Base-by-base conservation (phyloP, 2,888 invertebrate species). In the Clepsis dumicolana region DNA sequence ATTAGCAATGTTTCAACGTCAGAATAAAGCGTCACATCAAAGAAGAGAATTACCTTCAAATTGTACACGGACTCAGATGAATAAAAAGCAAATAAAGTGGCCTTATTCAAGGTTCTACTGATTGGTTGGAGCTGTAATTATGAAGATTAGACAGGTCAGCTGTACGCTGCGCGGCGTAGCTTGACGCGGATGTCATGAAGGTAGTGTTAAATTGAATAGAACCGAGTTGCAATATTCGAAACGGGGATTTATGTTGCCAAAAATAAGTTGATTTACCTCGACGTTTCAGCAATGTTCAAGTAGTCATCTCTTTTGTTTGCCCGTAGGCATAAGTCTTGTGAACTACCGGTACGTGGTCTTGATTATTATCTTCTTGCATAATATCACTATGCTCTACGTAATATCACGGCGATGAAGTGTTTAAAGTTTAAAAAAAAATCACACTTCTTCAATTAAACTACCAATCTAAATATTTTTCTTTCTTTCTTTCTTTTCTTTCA, bases 31-130 rank as follows among this genome's bases (percentile, higher is more conserved):
- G 10, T 53, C 38, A 2, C 44, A 38, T n/a, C 12, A 3, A 32
- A 53, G 70, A 81, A 82, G 64, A 73, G 77, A 75, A 74, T 76
- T 77, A 81, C 84, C 85, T 87, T 86, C 78, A 72, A 76, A 72
- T 63, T 59, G 73, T 75, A 74, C 69, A 71, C 71, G 64, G 70
- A 65, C 52, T 41, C 72, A 70, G 62, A 76, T 70, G 71, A 74
- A 81, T 77, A 75, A 80, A 82, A 81, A 80, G 73, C 76, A 79
- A 80, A 77, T 75, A 76, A 75, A 76, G 70, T 52, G 60, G 63
- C 57, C 50, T 12, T 63, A 76, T 73, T 73, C 75, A 75, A 74
- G 75, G 76, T 65, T 62, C 48, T 21, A 38, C 21, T 62, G 63
- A 64, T 62, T 61, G 70, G 54, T 60, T 50, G 32, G 27, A 24